Evolutionary conservation across 2,797 vertebrate genomes (phyloP).

Genomic region (Falco biarmicus): DNA sequence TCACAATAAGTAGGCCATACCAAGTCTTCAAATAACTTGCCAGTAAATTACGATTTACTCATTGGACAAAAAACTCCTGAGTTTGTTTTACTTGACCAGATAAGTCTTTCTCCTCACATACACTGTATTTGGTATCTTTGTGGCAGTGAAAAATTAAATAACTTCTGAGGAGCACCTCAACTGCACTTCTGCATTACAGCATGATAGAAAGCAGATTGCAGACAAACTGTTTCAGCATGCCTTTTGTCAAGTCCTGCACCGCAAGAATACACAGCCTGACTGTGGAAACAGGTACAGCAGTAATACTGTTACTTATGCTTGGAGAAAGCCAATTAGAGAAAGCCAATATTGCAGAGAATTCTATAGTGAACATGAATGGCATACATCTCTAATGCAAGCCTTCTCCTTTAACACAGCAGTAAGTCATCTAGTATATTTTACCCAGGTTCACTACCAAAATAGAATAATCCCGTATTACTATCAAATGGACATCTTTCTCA

Average conservation of each 20-base stretch:
- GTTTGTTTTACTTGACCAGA: neutral
- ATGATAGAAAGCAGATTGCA: neutral
- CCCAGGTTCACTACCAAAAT: neutral
- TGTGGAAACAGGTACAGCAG: neutral
- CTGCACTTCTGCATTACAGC: neutral
- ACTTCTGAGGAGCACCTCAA: neutral
- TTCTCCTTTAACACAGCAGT: neutral
- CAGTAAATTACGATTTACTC: neutral
- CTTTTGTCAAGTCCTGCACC: neutral
- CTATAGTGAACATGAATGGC: neutral
- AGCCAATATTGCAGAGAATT: neutral
- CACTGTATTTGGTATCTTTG: accelerated
- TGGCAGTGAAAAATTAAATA: neutral
- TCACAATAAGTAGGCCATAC: neutral
- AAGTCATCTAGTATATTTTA: neutral
- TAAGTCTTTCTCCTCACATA: neutral
- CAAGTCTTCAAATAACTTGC: neutral
- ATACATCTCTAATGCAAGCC: neutral
- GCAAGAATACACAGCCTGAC: neutral
- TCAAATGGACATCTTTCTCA: neutral
- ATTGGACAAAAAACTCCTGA: neutral
- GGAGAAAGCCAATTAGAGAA: neutral
- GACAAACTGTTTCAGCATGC: neutral
- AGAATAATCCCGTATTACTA: neutral
- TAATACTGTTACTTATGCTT: neutral